phyloP scores from a whole-genome alignment of 2,797 vertebrate genomes.

The Malacoraja senta region DNA sequence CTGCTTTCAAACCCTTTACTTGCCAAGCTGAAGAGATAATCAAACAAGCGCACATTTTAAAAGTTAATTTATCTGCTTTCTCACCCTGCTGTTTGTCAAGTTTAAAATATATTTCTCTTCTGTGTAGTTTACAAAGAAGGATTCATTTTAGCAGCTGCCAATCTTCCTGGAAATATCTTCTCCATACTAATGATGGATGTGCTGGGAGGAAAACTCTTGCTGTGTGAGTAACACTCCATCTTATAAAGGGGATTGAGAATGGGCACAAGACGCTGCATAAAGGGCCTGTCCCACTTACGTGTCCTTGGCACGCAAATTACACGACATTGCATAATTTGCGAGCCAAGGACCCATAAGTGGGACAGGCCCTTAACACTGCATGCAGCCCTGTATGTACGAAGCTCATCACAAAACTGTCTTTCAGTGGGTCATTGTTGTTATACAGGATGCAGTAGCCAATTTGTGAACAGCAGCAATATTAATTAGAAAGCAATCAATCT shows the following conservation, averaged over 20 bases:
- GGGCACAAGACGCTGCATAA: too few relatives aligned
- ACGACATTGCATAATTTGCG: too few relatives aligned
- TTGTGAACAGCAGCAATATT: too few relatives aligned
- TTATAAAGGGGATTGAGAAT: not conserved
- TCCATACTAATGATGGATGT: conserved; percentile 62
- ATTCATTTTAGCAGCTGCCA: conserved; percentile 58
- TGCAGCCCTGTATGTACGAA: too few relatives aligned
- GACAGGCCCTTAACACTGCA: too few relatives aligned
- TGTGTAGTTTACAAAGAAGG: conserved; percentile 62
- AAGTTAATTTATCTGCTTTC: not conserved
- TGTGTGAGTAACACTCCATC: conserved; percentile 53
- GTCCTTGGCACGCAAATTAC: too few relatives aligned
- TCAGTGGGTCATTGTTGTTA: not conserved
- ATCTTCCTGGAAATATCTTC: conserved; percentile 67
- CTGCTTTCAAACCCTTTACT: not conserved
- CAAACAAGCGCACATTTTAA: not conserved
- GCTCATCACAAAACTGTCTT: too few relatives aligned
- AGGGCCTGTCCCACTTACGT: too few relatives aligned
- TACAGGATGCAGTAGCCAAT: too few relatives aligned
- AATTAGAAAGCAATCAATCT: not conserved
- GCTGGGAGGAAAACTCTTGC: conserved; percentile 57
- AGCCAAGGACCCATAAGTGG: too few relatives aligned
- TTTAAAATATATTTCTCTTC: not conserved
- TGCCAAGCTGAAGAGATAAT: not conserved
- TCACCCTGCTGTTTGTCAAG: not conserved